Conservation (phyloP, 2,113 vertebrate species). For the pig (Sus scrofa) region T2T-Sscrofa CM000825.6:83039501-83040000, state of each 20-base stretch:
- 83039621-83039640: background rate
- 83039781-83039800: background rate
- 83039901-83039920: fast-evolving
- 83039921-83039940: background rate
- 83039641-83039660: no score
- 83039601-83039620: background rate
- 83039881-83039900: background rate
- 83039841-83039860: background rate
- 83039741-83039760: fast-evolving
- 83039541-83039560: background rate
- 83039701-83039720: background rate
- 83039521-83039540: background rate
- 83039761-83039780: fast-evolving
- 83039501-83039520: background rate
- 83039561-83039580: background rate
- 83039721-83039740: background rate
- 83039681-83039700: background rate
- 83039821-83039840: no score
- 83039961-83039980: background rate
- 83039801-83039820: background rate
- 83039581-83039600: background rate
- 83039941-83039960: background rate
- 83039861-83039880: no score
- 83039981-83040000: background rate
- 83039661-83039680: background rate